Conservation (phyloP, 2,113 vertebrate species). For the Anas platyrhynchos region DNA sequence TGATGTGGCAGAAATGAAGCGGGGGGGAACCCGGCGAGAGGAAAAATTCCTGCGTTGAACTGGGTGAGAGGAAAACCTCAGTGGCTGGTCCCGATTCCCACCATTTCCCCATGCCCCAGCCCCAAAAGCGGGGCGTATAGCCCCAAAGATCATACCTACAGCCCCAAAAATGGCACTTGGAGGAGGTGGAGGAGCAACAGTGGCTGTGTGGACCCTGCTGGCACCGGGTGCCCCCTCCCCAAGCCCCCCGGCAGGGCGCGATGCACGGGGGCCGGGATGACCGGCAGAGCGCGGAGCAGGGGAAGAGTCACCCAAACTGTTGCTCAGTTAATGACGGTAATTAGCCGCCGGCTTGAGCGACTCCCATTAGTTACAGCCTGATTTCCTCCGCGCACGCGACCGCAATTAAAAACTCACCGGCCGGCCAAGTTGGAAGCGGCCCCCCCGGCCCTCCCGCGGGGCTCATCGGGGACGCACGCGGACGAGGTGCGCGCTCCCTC, state of each 20-base stretch:
- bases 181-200: background rate
- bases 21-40: background rate
- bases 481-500: background rate
- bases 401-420: background rate
- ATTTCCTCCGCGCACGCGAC: background rate
- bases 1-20: background rate
- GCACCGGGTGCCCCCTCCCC: background rate
- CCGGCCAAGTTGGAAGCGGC: background rate
- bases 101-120: fast-evolving
- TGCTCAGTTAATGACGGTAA: conserved; percentile 30
- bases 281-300: background rate
- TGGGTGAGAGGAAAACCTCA: background rate
- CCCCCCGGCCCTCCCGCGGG: background rate
- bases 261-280: background rate
- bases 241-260: fast-evolving
- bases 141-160: no score
- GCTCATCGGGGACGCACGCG: background rate
- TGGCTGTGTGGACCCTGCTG: fast-evolving
- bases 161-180: background rate
- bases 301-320: background rate
- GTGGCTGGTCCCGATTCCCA: background rate
- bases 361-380: background rate
- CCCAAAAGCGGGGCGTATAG: background rate
- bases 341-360: background rate
- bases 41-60: background rate